Base-by-base conservation (phyloP, 2,797 vertebrate species). In the Rhinophrynus dorsalis region DNA sequence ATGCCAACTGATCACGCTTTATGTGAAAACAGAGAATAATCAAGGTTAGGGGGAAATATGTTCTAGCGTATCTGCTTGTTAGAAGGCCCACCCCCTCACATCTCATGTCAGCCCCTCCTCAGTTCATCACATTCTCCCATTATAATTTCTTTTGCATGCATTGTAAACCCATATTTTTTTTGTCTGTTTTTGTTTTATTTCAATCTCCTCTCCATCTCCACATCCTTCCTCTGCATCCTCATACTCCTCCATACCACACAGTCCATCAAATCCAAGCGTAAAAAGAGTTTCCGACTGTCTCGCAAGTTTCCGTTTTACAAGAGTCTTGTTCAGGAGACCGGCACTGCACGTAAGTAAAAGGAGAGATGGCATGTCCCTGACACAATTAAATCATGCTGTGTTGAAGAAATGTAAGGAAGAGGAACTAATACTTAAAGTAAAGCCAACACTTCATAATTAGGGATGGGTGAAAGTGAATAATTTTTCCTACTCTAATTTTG, bases 291-390 rank as follows among this genome's bases (percentile, higher is more conserved):
- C 86, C 97, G 95, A 90, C 95, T 98, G 86, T 98, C 97, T 75
- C 96, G 95, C 94, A 99, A 97, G 92, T 98, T 99, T 85, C 96
- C 96, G 88, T 98, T 99, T 98, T 99, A 99, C 96, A 99, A 98
- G 96, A 98, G 95, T 96, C 94, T 98, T 96, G 92, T 94, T 87
- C 95, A 96, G 88, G 96, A 98, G 82, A 89, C 92, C 91, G 88
- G 92, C 91, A 73, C 48, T 27, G 62, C 69, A 73, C 61, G 69
- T 73, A 60, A 73, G 69, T 73, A 73, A 37, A 27, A 59, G 75
- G 59, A 32, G 62, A 20, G 48, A n/a, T n/a, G 38, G 20, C 17
- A 42, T 26, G 40, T 12, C 6, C n/a, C n/a, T n/a, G n/a, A n/a
- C n/a, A n/a, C n/a, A n/a, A n/a, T n/a, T n/a, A n/a, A n/a, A n/a